These are phyloP conservation scores for Lasioglossum villosulum DNA, from an alignment of 2,888 invertebrate species.

Conservation along the genomic window DNA sequence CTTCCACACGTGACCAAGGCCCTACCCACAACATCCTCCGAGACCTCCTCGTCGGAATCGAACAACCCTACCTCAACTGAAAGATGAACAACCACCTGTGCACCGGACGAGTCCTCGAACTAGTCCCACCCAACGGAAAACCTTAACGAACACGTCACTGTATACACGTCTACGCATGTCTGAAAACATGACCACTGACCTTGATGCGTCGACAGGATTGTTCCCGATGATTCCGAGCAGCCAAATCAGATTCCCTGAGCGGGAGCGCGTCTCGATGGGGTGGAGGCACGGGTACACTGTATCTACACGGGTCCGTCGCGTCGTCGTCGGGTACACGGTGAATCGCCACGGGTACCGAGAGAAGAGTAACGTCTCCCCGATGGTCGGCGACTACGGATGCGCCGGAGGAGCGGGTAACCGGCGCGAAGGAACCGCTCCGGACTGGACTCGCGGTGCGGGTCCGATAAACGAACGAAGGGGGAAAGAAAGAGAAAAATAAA, in stretches of 20 bases:
- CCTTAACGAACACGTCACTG: neutral
- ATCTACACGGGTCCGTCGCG: conserved; percentile 50
- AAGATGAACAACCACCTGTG: neutral
- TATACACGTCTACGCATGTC: neutral
- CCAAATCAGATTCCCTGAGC: conserved; percentile 26
- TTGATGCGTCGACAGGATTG: conserved; percentile 82
- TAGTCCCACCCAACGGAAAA: neutral
- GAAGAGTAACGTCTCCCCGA: neutral
- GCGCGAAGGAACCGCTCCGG: neutral
- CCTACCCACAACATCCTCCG: no score
- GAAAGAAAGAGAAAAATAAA: neutral
- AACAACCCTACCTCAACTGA: no score
- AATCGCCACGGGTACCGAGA: neutral
- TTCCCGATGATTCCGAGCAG: conserved; percentile 55
- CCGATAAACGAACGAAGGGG: neutral
- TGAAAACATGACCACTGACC: conserved; percentile 70
- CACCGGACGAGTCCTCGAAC: neutral
- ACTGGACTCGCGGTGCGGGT: neutral
- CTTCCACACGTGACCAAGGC: no score
- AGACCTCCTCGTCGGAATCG: no score
- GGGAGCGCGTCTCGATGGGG: conserved; percentile 13
- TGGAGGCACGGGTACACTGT: conserved; percentile 26
- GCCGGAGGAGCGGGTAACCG: neutral
- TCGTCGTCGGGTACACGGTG: neutral
- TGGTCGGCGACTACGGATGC: neutral